A percentile compares a stretch with the other conserved stretches of the same genome.
Evolutionary conservation across 2,113 vertebrate species (phyloP).

Genomic region (Stictonetta naevosa): DNA sequence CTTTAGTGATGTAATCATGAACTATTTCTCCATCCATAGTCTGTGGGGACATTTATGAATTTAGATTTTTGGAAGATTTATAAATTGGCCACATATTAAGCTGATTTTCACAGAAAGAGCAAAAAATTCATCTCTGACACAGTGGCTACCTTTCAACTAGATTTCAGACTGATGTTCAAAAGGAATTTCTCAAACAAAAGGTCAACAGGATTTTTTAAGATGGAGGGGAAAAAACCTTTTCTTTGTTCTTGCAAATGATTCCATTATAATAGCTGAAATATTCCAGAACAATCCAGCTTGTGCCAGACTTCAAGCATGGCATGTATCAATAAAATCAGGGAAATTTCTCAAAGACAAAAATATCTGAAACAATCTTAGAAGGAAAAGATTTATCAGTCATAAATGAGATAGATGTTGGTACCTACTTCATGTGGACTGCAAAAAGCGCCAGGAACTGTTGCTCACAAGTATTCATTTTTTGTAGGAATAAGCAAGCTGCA

Average conservation of each 20-base stretch:
- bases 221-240: not conserved
- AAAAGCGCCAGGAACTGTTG: not conserved
- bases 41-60: not conserved
- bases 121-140: not conserved
- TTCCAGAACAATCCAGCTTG: not conserved
- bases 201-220: not conserved
- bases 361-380: not conserved
- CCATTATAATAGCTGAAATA: not conserved
- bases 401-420: not conserved
- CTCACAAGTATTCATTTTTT: not conserved
- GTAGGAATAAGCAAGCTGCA: not conserved
- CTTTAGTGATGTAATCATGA: not conserved
- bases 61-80: not conserved
- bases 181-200: not conserved
- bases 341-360: not conserved
- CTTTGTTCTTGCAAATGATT: not conserved
- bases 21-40: not conserved
- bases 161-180: not conserved
- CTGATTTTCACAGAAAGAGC: not conserved
- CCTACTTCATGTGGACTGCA: not conserved
- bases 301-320: not conserved
- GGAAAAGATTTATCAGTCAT: not conserved
- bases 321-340: not conserved
- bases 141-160: not conserved
- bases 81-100: not conserved